phyloP scores from a whole-genome alignment of 2,888 invertebrate genomes.

The Nephrotoma guestfalica region DNA sequence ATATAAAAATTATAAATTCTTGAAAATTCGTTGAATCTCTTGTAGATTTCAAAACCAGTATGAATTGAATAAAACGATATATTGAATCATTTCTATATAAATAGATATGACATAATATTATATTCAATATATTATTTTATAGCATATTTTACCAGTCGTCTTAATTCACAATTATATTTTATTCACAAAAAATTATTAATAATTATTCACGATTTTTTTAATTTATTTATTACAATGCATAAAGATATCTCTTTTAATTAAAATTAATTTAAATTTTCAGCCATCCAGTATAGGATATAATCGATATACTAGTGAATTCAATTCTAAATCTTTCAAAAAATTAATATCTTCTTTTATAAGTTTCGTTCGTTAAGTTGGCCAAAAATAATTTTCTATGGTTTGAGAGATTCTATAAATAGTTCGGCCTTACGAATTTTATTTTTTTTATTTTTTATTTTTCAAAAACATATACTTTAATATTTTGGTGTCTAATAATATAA shows the following conservation, averaged over 20 bases:
- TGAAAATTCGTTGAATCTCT: neutral
- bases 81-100: neutral
- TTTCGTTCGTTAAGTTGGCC: neutral
- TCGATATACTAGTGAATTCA: constrained; percentile 12
- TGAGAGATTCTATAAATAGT: neutral
- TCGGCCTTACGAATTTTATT: neutral
- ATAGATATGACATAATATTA: constrained; percentile 3
- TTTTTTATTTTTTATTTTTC: neutral
- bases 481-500: neutral
- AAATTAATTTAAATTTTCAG: constrained; percentile 27
- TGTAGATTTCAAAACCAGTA: neutral
- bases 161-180: neutral
- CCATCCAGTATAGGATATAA: constrained; percentile 36
- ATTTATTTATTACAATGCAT: constrained; percentile 6
- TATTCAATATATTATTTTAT: neutral
- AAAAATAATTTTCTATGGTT: neutral
- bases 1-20: neutral
- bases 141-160: neutral
- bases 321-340: constrained; percentile 31
- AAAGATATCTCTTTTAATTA: neutral
- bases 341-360: constrained; percentile 10
- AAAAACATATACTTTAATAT: neutral
- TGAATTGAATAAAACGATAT: neutral
- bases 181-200: neutral
- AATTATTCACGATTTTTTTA: constrained; percentile 3